Evolutionary conservation across 2,888 invertebrate species (phyloP).

Genomic region (Hofmannophila pseudospretella): DNA sequence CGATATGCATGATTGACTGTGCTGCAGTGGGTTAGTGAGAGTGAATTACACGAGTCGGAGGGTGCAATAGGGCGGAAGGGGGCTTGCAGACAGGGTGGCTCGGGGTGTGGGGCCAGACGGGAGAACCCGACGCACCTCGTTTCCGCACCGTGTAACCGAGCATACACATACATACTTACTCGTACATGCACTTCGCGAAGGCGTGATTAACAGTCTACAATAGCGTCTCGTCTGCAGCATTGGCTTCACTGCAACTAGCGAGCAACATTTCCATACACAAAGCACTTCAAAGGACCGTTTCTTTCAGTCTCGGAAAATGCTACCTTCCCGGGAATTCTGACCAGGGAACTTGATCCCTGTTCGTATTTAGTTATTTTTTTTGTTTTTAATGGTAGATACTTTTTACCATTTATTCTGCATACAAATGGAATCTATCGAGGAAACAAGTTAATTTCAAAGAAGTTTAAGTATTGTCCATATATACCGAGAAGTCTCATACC

Average conservation of each 20-base stretch:
- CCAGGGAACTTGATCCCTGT: too few relatives aligned
- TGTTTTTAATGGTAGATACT: too few relatives aligned
- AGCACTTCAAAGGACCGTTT: conserved; percentile 10
- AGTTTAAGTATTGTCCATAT: too few relatives aligned
- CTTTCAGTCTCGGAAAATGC: conserved; percentile 8
- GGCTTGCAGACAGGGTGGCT: conserved; percentile 60
- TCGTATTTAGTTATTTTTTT: too few relatives aligned
- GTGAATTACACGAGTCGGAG: conserved; percentile 64
- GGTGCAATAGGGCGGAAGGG: conserved; percentile 25
- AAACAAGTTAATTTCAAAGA: too few relatives aligned
- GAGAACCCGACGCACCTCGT: conserved; percentile 68
- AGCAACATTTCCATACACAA: conserved; percentile 8
- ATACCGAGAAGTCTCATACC: too few relatives aligned
- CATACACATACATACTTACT: conserved; percentile 34
- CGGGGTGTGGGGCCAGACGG: conserved; percentile 71
- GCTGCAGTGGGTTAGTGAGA: conserved; percentile 78
- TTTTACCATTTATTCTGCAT: too few relatives aligned
- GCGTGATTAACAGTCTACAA: conserved; percentile 26
- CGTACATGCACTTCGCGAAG: conserved; percentile 35
- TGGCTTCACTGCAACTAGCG: conserved; percentile 9
- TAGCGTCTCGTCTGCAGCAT: conserved; percentile 17
- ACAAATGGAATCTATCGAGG: too few relatives aligned
- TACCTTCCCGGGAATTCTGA: too few relatives aligned
- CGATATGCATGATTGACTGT: conserved; percentile 70
- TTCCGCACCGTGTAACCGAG: conserved; percentile 56